A percentile compares a stretch with the other conserved stretches of the same genome.
Conservation (phyloP, 2,113 vertebrate genomes). For the Anser cygnoides region DNA sequence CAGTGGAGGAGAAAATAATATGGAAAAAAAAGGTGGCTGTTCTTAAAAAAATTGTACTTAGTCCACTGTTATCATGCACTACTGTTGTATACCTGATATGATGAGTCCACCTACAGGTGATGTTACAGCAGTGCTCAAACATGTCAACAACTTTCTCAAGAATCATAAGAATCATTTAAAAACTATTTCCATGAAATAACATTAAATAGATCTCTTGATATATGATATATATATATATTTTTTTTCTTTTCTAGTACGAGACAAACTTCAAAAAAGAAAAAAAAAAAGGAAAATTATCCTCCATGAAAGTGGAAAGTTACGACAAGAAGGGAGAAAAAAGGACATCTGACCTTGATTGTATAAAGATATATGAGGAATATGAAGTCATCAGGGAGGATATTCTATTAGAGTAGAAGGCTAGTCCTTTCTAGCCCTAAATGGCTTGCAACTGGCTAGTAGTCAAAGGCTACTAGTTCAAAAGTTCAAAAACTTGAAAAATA, state of each 20-base stretch:
- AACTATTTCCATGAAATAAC: background rate
- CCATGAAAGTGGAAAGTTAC: background rate
- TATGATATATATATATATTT: too few species aligned
- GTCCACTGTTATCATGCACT: background rate
- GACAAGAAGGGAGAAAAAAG: background rate
- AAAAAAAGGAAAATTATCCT: background rate
- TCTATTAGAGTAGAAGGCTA: background rate
- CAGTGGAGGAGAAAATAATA: constrained; percentile 55
- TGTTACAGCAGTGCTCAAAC: background rate
- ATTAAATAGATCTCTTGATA: background rate
- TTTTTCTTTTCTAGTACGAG: too few species aligned
- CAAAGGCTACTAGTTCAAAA: background rate
- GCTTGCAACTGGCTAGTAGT: background rate
- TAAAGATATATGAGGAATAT: background rate
- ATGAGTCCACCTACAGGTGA: constrained; percentile 67
- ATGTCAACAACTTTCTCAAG: background rate
- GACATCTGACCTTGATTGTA: background rate
- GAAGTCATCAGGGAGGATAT: background rate
- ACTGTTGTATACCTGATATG: constrained; percentile 32
- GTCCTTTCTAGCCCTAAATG: background rate
- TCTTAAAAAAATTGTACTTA: background rate
- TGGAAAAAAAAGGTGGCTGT: background rate
- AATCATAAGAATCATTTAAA: background rate
- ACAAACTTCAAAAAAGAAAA: too few species aligned
- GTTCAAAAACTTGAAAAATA: background rate